phyloP scores from a whole-genome alignment of 1,140 invertebrate genomes.

The Cydia amplana region DNA sequence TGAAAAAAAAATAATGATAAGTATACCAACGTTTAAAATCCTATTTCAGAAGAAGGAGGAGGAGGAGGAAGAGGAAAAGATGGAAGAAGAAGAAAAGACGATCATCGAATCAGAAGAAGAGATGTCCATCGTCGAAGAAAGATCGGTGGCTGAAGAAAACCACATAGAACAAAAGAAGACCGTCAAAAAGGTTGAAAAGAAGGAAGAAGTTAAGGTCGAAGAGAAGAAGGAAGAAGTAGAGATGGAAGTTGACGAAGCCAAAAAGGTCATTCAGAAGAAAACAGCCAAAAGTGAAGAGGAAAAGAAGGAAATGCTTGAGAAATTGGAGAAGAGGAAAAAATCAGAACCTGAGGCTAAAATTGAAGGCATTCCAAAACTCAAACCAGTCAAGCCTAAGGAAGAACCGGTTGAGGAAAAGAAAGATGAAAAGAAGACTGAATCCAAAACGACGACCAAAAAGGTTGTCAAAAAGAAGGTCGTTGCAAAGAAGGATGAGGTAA shows the following conservation, averaged over 20 bases:
- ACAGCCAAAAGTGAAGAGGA: constrained; percentile 78
- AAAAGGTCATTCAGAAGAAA: constrained; percentile 78
- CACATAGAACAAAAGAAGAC: constrained; percentile 71
- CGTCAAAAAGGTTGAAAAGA: constrained; percentile 50
- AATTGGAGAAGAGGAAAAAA: constrained; percentile 77
- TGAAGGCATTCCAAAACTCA: constrained; percentile 80
- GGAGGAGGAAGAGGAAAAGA: constrained; percentile 77
- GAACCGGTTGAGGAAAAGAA: constrained; percentile 74
- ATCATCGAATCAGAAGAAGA: constrained; percentile 75
- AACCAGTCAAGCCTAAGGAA: constrained; percentile 78
- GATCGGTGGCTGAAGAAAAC: constrained; percentile 73
- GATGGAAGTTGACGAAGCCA: constrained; percentile 74
- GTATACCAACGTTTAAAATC: constrained; percentile 3
- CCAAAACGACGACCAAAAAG: constrained; percentile 73
- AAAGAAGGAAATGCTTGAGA: constrained; percentile 77
- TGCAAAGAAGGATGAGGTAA: constrained; percentile 76
- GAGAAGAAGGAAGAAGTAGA: constrained; percentile 69
- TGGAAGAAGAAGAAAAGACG: constrained; percentile 69
- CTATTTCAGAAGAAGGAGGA: constrained; percentile 75
- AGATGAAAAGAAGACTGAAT: constrained; percentile 59
- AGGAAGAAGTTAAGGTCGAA: constrained; percentile 53
- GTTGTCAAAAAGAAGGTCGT: constrained; percentile 76
- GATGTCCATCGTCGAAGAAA: constrained; percentile 70
- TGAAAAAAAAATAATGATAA: constrained; percentile 19
- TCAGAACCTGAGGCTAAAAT: constrained; percentile 72